Evolutionary conservation across 2,888 invertebrate genomes (phyloP), one percentile per base, ranked within the genome.

Genomic region (Drosophila nigritarsus): DNA sequence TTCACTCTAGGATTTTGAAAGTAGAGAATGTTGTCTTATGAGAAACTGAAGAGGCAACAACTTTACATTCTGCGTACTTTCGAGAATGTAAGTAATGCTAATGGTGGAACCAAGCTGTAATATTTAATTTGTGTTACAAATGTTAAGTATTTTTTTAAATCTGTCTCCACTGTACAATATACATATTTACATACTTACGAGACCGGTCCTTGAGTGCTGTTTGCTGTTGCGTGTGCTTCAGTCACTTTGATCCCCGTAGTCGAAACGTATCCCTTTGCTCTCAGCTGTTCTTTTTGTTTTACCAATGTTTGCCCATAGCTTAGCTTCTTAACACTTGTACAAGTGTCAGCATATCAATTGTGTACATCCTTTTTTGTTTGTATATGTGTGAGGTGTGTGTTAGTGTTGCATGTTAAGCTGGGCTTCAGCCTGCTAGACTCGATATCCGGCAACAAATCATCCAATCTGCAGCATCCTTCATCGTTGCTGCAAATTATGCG

Each of bases 271-370:
- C 42, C 29, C 50, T 27, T 3, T n/a, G 13, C 27, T 18, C n/a
- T n/a, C 13, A 24, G 7, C 2, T 20, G 7, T 18, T 34, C 51
- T 11, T 30, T 11, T 49, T 29, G 18, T 38, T 5, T 2, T 1
- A 50, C 13, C 34, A 34, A 36, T 75, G 61, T 73, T 66, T 71
- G 45, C 34, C 29, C 20, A 56, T 24, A 66, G 51, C 40, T 32
- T 29, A 54, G 38, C 38, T 74, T 60, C 62, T 72, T 49, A 70
- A 79, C 79, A 79, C 65, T 60, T 75, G 73, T 79, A 53, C 65
- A 34, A 61, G 58, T 72, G 73, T 55, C 75, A 53, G 65, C 60
- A 75, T 69, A 73, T 84, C 84, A 82, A 84, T 82, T 73, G 69
- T 51, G 54, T 65, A 42, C 56, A 59, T 61, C 20, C 48, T 34